Percentiles rank a stretch among this genome's conserved stretches.
Evolutionary conservation across 53 echinoderm and acorn worm species (phyloP).

Genomic region (Actinopyga echinites): DNA sequence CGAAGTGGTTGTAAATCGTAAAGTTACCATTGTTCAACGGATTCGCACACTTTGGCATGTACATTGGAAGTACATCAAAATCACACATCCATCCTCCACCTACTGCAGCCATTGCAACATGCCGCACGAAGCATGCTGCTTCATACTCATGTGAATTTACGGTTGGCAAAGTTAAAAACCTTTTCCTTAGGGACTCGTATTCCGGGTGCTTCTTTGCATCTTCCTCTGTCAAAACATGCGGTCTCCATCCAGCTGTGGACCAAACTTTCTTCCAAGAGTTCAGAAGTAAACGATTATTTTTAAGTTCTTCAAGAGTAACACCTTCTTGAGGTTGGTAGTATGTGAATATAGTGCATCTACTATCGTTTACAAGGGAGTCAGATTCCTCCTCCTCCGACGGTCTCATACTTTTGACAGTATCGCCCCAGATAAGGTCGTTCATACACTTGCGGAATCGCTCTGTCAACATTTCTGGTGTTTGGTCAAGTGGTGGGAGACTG

Average conservation of each 20-base stretch:
- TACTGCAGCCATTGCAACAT: slow-evolving; percentile 15
- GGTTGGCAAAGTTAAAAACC: neutral
- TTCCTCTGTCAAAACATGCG: neutral
- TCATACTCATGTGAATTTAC: neutral
- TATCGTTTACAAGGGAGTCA: neutral
- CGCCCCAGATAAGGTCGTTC: too few relatives aligned
- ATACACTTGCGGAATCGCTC: neutral
- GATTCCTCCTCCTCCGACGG: too few relatives aligned
- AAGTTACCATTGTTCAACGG: neutral
- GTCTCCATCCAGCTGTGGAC: neutral
- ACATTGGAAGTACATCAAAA: neutral
- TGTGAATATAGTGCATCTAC: neutral
- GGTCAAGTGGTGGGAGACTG: neutral
- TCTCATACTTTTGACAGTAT: too few relatives aligned
- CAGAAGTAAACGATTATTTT: neutral
- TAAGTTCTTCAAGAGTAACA: neutral
- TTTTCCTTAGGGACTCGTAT: neutral
- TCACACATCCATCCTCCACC: slow-evolving; percentile 30
- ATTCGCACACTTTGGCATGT: neutral
- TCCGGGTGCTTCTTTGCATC: slow-evolving; percentile 1
- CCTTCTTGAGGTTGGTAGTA: neutral
- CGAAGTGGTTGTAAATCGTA: neutral
- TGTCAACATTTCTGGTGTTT: neutral
- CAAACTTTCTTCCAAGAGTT: neutral
- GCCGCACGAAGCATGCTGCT: neutral